phyloP scores from a whole-genome alignment of 37 sponge, comb jelly and placozoan genomes.

The Ianthella basta region DNA sequence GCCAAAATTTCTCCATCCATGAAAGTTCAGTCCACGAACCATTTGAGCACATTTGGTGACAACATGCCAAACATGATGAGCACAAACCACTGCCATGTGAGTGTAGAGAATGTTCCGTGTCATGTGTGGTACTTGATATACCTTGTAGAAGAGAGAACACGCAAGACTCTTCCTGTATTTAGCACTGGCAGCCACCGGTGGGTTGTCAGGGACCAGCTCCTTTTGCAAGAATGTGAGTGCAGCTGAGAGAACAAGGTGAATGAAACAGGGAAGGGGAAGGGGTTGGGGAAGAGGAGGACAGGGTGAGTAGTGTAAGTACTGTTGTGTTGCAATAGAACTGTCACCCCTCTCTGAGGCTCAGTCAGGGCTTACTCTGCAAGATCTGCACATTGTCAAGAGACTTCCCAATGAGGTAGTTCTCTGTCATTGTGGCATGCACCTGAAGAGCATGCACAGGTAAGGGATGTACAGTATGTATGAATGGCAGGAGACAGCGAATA shows the following conservation, averaged over 20 bases:
- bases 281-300: not conserved
- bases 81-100: too few relatives aligned
- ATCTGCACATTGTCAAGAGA: not conserved
- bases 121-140: too few relatives aligned
- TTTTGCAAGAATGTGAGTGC: slow-evolving; percentile 47
- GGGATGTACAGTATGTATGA: too few relatives aligned
- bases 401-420: slow-evolving; percentile 43
- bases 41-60: too few relatives aligned
- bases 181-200: slow-evolving; percentile 53
- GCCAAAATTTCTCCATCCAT: too few relatives aligned
- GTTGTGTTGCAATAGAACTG: not conserved
- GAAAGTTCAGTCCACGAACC: too few relatives aligned
- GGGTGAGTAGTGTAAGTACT: slow-evolving; percentile 1
- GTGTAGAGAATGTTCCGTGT: too few relatives aligned
- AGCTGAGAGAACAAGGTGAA: slow-evolving; percentile 1
- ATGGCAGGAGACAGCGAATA: too few relatives aligned
- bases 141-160: slow-evolving; percentile 79
- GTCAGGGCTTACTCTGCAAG: not conserved
- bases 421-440: slow-evolving; percentile 61
- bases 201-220: slow-evolving; percentile 51
- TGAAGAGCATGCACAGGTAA: not conserved
- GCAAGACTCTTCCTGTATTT: slow-evolving; percentile 68
- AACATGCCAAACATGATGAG: too few relatives aligned
- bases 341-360: not conserved
- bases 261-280: not conserved